Base-by-base conservation (phyloP, 2,888 invertebrate species). In the Itoplectis maculator region DNA sequence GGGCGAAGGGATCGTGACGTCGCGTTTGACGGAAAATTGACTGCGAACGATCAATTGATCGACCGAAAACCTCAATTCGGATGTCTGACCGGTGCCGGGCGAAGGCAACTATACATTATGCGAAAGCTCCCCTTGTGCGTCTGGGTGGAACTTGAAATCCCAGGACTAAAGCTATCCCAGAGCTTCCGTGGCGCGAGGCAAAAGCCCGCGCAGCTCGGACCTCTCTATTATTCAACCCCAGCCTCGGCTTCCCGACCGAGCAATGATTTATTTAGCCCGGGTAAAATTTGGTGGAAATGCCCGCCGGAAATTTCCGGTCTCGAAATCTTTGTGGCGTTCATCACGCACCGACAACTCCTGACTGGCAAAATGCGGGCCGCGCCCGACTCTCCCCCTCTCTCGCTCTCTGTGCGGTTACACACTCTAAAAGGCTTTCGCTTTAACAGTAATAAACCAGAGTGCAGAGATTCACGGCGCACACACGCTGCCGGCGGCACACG, bases 211-310 rank as follows among this genome's bases (percentile, higher is more conserved):
- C n/a, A n/a, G n/a, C 29, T 29, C 29, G 29, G 23, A 20, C 65
- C 73, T 49, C 42, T 79, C 56, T 59, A 79, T 79, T 79, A 79
- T 79, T 79, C 79, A 79, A 59, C 47, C 40, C n/a, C 20, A 29
- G 49, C 59, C 72, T 66, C 59, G 37, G 54, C 37, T 66, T 47
- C 49, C 54, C n/a, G 15, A 49, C 56, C 72, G 66, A 66, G 49
- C 47, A 59, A 73, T 79, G 72, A 73, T 73, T 79, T 79, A 73
- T 79, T 79, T 73, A 79, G 73, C 66, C 47, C n/a, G n/a, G 66
- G 47, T 45, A 66, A 66, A 75, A 75, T 74, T 59, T 49, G 13
- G 74, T 68, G 49, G n/a, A 63, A 69, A 49, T 56, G 20, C 63
- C 37, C 47, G 42, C 20, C 51, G 23, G 47, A 23, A 51, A 42